Evolutionary conservation across 2,888 invertebrate genomes (phyloP), one percentile per base, ranked within the genome.

Genomic region (Hololepta plana): DNA sequence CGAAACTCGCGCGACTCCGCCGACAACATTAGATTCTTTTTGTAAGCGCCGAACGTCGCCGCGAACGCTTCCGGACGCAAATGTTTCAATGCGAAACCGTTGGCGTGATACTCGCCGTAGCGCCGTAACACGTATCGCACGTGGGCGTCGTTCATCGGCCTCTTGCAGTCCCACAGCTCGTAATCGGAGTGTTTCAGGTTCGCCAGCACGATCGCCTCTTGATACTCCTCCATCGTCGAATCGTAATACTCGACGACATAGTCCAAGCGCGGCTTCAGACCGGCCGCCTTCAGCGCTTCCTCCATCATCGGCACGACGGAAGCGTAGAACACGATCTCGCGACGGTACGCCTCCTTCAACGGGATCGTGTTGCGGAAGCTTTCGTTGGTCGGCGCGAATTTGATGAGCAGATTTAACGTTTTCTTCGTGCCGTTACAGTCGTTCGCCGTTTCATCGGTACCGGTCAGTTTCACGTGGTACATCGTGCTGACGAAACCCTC

Each of bases 81-180:
- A 21, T 45, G 34, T 12, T 36, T 41, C 20, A 48, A 30, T 1
- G 43, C 47, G 10, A 41, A 40, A 2, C 44, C 44, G 2, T 44
- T 28, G 2, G 45, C 42, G 29, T 51, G 50, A 10, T 45, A 42
- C 25, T 41, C 43, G 0, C 41, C 50, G 21, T 46, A 43, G 23
- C 44, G 43, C 6, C 35, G 32, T 12, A 49, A 27, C 9, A 45
- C 43, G 5, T 42, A 15, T 10, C 27, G 28, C 2, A 46, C 30
- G 29, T 50, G 49, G 11, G 39, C 32, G 10, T 38, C 34, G 20
- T 47, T 34, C 35, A 49, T 41, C 4, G 39, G 37, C 9, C 32
- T 27, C 14, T 35, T 39, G 8, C 40, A 33, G 23, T 45, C 34
- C 38, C 42, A 41, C 19, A 46, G 20, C 6, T 35, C 27, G 31